Base-by-base conservation (phyloP, 2,797 vertebrate species). In the Tangara arthus region DNA sequence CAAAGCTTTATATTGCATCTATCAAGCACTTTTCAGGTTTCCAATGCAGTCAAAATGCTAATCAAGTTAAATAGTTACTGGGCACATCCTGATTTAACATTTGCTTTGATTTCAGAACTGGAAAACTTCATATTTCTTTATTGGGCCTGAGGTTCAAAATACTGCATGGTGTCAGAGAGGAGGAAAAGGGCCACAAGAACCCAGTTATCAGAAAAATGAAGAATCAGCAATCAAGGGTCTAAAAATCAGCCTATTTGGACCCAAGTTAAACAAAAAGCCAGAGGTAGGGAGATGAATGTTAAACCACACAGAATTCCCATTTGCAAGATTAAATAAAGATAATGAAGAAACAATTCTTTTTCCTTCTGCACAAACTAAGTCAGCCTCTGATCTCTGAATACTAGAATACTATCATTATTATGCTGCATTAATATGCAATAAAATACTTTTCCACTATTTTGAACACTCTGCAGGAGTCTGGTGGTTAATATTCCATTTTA, bases 21-120 rank as follows among this genome's bases (percentile, higher is more conserved):
- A 32, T 42, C 68, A 92, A 82, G 52, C 66, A 87, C 50, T 87
- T 82, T 53, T 68, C 75, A 82, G 70, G 44, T 69, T 91, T 75
- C 79, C 37, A 65, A 32, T 44, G 53, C 79, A 81, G 70, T 78
- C 50, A 82, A 95, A 95, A 95, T 71, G 64, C 57, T 92, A 89
- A 95, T 86, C n/a, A 82, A 91, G 75, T 89, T 77, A 90, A 95
- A 89, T 2, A 94, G 66, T 84, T 92, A 76, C 68, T 55, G 46
- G 87, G 87, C 39, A 90, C 53, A 86, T 86, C 61, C 60, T 70
- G 49, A 85, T 91, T 89, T 87, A 89, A 82, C 0, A 0, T 92
- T 93, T 87, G 57, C 55, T 95, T 89, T 94, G 60, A 92, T 82
- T 94, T 87, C 84, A 65, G 55, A 47, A 50, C 39, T 32, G 30